Base-by-base conservation (phyloP, 2,113 vertebrate species). In the Lanius collurio region DNA sequence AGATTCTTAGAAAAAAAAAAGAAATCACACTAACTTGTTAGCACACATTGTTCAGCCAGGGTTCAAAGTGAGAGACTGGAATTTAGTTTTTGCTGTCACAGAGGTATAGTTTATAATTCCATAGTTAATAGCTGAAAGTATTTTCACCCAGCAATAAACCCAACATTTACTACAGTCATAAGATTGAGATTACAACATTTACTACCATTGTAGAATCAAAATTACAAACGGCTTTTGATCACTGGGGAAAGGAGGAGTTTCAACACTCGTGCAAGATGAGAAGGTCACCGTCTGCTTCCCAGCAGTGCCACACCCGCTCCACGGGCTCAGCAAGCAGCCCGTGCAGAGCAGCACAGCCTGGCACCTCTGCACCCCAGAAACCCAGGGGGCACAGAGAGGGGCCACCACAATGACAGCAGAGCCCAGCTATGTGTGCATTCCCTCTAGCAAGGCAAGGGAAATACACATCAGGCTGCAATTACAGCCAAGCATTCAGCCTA, bases 141-240 rank as follows among this genome's bases (percentile, higher is more conserved):
- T 90, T 96, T 89, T 75, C 83, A 53, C 64, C 92, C 23, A 17
- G 64, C 87, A 87, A 77, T 83, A 93, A 94, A 93, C 41, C 33
- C 47, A 85, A 35, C 64, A 47, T 93, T 93, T 93, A 87, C 89
- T 85, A 46, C 37, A 77, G 55, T 33, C 27, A 0, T 56, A 94
- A 84, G 80, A 69, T 0, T 10, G 63, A 62, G 63, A 69, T 63
- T 27, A 76, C 67, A 89, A 49, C 68, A 37, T 92, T 93, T 90
- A 90, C 91, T 67, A 28, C 28, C 75, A 33, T 6, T 10, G 0
- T 28, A 86, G 83, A 90, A 59, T 11, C 0, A 0, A 70, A 89
- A 83, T 59, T 39, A 77, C 27, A 78, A 62, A 6, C 5, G 0
- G 62, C 49, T 71, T 89, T 65, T 63, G 64, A 89, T 77, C 0